phyloP scores from a whole-genome alignment of 2,113 vertebrate species.

The Psittacula cyanocephala region DNA sequence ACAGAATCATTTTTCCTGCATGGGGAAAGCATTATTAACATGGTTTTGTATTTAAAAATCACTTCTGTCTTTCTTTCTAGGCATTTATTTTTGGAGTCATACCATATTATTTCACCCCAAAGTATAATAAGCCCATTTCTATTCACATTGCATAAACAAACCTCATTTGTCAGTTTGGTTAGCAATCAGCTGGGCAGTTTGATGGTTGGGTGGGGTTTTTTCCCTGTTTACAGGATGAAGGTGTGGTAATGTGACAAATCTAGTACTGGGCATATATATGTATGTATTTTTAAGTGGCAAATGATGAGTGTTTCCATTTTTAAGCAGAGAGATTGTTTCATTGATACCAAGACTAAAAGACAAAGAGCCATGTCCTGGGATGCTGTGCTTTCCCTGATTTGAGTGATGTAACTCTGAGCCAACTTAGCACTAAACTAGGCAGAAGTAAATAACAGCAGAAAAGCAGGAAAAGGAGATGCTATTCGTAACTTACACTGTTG shows the following conservation, averaged over 20 bases:
- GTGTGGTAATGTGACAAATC: neutral
- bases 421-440: neutral
- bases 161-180: conserved; percentile 42
- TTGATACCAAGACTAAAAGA: neutral
- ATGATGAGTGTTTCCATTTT: neutral
- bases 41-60: conserved; percentile 32
- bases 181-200: neutral
- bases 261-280: neutral
- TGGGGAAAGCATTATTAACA: conserved; percentile 45
- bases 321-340: neutral
- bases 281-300: neutral
- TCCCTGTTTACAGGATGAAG: neutral
- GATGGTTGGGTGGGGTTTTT: neutral
- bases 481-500: neutral
- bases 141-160: neutral
- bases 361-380: neutral
- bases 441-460: neutral
- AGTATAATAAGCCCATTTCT: conserved; percentile 16
- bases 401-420: neutral
- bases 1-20: neutral
- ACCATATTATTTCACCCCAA: conserved; percentile 21
- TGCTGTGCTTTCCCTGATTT: neutral
- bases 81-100: neutral
- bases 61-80: conserved; percentile 9
- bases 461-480: neutral